Evolutionary conservation across 2,797 vertebrate species (phyloP).

Genomic region (Hipposideros larvatus): DNA sequence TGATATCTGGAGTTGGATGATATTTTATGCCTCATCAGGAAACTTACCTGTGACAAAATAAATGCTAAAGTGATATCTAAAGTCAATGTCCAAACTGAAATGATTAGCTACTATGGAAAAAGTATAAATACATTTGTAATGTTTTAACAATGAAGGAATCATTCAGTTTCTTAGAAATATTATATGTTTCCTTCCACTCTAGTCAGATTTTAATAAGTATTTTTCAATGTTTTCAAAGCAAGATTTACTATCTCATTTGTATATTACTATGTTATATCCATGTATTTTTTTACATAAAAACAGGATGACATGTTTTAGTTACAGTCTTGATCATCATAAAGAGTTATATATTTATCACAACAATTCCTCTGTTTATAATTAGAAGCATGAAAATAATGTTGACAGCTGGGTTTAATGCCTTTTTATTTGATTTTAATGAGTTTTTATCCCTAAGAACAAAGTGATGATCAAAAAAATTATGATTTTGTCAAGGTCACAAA

Average conservation of each 20-base stretch:
- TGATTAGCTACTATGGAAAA: neutral
- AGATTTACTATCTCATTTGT: neutral
- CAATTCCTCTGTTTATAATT: slow-evolving; percentile 60
- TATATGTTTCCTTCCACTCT: neutral
- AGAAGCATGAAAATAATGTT: slow-evolving; percentile 79
- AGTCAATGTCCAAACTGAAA: neutral
- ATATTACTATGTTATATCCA: neutral
- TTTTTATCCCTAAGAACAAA: slow-evolving; percentile 77
- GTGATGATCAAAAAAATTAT: slow-evolving; percentile 60
- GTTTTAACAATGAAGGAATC: neutral
- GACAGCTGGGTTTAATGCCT: slow-evolving; percentile 71
- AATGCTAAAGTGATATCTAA: neutral
- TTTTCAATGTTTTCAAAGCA: neutral
- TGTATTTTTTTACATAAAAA: slow-evolving; percentile 3
- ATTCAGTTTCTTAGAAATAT: neutral
- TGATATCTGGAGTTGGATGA: neutral
- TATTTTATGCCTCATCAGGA: neutral
- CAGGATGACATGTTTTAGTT: slow-evolving; percentile 19
- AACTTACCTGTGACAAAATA: neutral
- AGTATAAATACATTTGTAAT: neutral
- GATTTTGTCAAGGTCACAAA: slow-evolving; percentile 69
- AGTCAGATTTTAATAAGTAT: neutral
- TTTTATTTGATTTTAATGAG: slow-evolving; percentile 77
- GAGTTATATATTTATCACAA: slow-evolving; percentile 61
- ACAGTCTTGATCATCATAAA: slow-evolving; percentile 27